Evolutionary conservation across 2,888 invertebrate genomes (phyloP), one percentile per base, ranked within the genome.

Genomic region (Leptinotarsa rubiginosa): DNA sequence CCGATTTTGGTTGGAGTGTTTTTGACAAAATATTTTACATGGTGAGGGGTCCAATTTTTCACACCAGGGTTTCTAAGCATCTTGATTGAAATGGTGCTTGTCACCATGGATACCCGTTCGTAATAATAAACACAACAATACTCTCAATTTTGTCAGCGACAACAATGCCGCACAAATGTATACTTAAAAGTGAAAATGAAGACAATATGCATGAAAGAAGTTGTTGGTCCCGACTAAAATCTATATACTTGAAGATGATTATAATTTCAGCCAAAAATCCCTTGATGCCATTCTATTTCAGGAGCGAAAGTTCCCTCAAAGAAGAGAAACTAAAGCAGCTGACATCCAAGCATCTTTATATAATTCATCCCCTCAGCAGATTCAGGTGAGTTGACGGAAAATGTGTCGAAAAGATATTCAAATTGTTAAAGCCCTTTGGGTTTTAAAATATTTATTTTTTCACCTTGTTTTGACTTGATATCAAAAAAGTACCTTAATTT

Each of bases 291-390:
- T 12, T 68, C 3, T 70, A 70, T 18, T 77, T 77, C 25, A 77
- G 67, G 50, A 77, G 77, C 47, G 70, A 73, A 50, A 56, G 49
- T 18, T 15, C 59, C 4, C 59, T 77, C 7, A 75, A 54, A 47
- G 20, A 69, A 18, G 77, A 77, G 47, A 77, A 75, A 65, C 65
- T 66, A 15, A 66, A 69, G 22, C 77, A 77, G 25, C 20, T 77
- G 22, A 12, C 65, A 31, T 71, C 73, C 13, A 65, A 67, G 4
- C 71, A 73, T 62, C 49, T 47, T 12, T 73, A 64, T 22, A 70
- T 77, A 18, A 69, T 77, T n/a, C 77, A 77, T 41, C 77, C 77
- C 2, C 66, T 75, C 7, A 77, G 77, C 64, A 71, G 62, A 25
- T 77, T 77, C 20, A 69, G 72, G 75, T 75, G n/a, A 59, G 72